phyloP scores from a whole-genome alignment of 2,113 vertebrate species.

The Scomber scombrus region DNA sequence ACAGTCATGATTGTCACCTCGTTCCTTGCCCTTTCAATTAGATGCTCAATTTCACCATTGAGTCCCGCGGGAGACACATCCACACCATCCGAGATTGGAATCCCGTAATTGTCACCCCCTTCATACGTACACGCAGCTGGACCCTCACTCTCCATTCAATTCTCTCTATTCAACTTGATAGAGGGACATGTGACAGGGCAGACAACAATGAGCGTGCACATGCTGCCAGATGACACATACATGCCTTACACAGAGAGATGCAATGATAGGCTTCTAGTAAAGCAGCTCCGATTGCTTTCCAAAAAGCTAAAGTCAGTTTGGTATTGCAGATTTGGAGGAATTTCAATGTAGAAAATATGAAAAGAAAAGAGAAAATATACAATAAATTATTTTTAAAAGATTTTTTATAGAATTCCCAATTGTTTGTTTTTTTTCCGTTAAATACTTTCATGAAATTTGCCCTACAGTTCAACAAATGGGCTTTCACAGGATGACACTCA shows the following conservation, averaged over 20 bases:
- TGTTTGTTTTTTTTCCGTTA: neutral
- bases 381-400: neutral
- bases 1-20: constrained; percentile 84
- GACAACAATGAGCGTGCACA: constrained; percentile 56
- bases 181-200: constrained; percentile 46
- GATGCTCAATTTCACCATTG: constrained; percentile 85
- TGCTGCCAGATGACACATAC: constrained; percentile 39
- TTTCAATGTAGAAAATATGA: neutral
- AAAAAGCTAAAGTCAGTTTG: neutral
- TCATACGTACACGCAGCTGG: constrained; percentile 40
- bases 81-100: constrained; percentile 81
- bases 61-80: constrained; percentile 77
- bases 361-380: neutral
- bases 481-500: constrained; percentile 3
- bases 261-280: neutral
- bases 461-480: constrained; percentile 5
- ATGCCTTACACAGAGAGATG: constrained; percentile 20
- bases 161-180: constrained; percentile 39
- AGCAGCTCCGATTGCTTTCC: neutral
- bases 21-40: constrained; percentile 86
- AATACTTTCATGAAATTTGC: neutral
- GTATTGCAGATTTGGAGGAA: too few relatives aligned
- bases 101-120: constrained; percentile 62
- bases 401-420: neutral
- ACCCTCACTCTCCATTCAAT: constrained; percentile 46